Conservation (phyloP, 2,797 vertebrate genomes). For the Holocentrus rufus region DNA sequence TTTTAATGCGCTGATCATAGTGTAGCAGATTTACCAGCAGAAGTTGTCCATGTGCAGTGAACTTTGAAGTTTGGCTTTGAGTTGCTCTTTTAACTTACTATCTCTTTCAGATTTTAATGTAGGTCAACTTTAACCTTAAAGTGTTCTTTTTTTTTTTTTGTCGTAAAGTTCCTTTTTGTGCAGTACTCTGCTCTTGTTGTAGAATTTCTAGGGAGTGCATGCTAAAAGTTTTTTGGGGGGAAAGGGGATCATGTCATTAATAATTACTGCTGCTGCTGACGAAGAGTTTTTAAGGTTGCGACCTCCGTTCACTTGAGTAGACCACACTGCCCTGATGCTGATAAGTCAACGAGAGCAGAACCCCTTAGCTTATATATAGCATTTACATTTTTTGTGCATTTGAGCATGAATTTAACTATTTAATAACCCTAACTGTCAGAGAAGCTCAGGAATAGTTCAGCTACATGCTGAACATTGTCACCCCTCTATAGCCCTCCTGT, state of each 20-base stretch:
- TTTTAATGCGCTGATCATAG: too few relatives aligned
- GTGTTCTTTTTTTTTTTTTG: neutral
- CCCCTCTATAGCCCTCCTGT: too few relatives aligned
- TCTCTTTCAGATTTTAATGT: too few relatives aligned
- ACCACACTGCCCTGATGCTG: neutral
- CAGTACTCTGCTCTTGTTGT: neutral
- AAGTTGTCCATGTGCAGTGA: too few relatives aligned
- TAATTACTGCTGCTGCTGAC: constrained; percentile 4
- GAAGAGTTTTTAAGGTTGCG: neutral
- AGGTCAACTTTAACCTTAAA: neutral
- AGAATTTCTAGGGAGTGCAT: neutral
- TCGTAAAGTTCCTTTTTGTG: neutral
- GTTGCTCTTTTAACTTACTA: too few relatives aligned
- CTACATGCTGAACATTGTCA: neutral
- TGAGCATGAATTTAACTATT: neutral
- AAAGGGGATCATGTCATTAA: neutral
- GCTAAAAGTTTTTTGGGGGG: neutral
- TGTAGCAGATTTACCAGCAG: too few relatives aligned
- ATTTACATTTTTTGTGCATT: neutral
- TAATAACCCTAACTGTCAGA: neutral
- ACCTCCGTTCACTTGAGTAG: neutral
- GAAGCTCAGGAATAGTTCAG: neutral
- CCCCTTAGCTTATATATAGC: too few relatives aligned
- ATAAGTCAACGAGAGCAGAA: neutral
- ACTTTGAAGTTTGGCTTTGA: too few relatives aligned